A percentile compares a stretch with the other conserved stretches of the same genome.
Conservation (phyloP, 1,140 invertebrate genomes). For the Melanaphis sacchari region DNA sequence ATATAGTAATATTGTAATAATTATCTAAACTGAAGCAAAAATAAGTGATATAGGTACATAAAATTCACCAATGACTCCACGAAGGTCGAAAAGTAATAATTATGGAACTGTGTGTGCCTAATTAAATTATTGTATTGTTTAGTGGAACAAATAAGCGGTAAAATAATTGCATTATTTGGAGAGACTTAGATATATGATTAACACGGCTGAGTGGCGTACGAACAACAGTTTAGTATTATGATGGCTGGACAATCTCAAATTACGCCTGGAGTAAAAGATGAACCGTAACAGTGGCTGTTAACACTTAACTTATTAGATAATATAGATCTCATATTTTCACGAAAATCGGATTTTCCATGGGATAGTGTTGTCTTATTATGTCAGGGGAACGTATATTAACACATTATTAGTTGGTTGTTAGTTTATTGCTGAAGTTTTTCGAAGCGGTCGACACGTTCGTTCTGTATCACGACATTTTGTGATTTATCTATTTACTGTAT, state of each 20-base stretch:
- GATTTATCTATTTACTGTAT: neutral
- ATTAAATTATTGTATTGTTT: neutral
- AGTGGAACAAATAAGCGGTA: neutral
- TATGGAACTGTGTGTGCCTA: neutral
- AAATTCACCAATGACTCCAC: too few relatives aligned
- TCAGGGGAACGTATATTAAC: neutral
- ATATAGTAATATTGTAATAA: too few relatives aligned
- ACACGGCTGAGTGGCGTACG: neutral
- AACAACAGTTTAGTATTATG: neutral
- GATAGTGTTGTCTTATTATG: neutral
- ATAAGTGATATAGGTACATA: too few relatives aligned
- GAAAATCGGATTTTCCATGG: conserved; percentile 19
- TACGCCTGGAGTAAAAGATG: neutral
- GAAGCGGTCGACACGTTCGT: neutral
- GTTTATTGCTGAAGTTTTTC: neutral
- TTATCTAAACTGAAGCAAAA: too few relatives aligned
- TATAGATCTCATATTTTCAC: neutral
- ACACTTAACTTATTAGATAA: neutral
- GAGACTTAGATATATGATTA: neutral
- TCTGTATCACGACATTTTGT: neutral
- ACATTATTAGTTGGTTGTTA: neutral
- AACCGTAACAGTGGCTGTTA: neutral
- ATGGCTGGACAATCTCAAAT: neutral
- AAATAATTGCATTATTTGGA: neutral
- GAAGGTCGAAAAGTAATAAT: too few relatives aligned